phyloP scores from a whole-genome alignment of 2,797 vertebrate genomes.

The Avahi laniger region DNA sequence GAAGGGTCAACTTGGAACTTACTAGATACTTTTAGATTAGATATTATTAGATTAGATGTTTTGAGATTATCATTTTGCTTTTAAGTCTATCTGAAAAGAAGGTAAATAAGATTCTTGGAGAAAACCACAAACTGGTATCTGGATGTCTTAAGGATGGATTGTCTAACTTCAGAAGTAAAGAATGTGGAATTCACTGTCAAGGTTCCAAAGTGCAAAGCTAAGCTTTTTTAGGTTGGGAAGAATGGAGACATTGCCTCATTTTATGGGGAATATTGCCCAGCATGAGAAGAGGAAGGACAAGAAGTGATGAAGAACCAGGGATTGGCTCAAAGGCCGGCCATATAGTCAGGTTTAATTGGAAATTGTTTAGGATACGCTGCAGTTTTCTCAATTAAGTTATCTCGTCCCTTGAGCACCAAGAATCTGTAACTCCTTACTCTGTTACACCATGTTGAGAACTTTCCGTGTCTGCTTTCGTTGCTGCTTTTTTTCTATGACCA shows the following conservation, averaged over 20 bases:
- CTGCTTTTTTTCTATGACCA: background rate
- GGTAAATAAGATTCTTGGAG: background rate
- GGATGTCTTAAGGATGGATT: background rate
- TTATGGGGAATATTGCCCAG: background rate
- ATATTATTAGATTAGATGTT: background rate
- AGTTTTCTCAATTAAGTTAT: background rate
- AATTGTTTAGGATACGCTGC: background rate
- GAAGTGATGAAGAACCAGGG: background rate
- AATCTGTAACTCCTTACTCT: background rate
- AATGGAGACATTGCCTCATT: background rate
- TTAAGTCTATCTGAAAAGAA: conserved; percentile 19
- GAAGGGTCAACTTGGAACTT: background rate
- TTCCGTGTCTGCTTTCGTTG: background rate
- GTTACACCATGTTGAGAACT: background rate
- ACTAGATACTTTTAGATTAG: background rate
- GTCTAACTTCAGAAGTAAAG: background rate
- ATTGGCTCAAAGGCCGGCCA: background rate
- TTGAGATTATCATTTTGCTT: background rate
- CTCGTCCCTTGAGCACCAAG: background rate
- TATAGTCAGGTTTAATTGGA: background rate
- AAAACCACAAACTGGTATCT: background rate
- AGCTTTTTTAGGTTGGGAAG: background rate
- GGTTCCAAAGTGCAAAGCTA: background rate
- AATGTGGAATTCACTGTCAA: background rate
- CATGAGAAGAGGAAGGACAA: background rate